These are phyloP conservation scores for Cheumatopsyche charites DNA, from an alignment of 1,140 invertebrate genomes.

Conservation along the genomic window DNA sequence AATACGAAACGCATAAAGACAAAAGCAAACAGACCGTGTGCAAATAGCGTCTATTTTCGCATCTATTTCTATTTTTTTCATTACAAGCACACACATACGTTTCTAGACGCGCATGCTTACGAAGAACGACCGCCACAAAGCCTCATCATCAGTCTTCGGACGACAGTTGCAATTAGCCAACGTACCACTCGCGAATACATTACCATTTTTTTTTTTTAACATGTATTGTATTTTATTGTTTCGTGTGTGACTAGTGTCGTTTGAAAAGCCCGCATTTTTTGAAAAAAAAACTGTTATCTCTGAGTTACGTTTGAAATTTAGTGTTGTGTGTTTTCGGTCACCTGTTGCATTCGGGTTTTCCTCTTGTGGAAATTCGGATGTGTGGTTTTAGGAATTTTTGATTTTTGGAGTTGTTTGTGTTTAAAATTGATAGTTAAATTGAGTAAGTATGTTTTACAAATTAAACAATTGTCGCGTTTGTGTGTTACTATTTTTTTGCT, in stretches of 20 bases:
- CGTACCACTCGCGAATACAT: background rate
- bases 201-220: background rate
- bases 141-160: background rate
- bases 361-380: too few relatives aligned
- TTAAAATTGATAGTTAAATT: too few relatives aligned
- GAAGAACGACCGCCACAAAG: background rate
- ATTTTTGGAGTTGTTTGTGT: too few relatives aligned
- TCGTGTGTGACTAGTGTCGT: too few relatives aligned
- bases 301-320: background rate
- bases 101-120: background rate
- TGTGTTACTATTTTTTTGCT: too few relatives aligned
- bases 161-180: constrained; percentile 13
- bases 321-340: background rate
- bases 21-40: background rate
- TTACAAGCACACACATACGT: background rate
- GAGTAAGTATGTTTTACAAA: too few relatives aligned
- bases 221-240: too few relatives aligned
- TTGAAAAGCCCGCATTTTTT: background rate
- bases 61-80: background rate
- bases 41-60: constrained; percentile 7
- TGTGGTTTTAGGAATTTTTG: too few relatives aligned
- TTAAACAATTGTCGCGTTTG: too few relatives aligned
- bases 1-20: too few relatives aligned
- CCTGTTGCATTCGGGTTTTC: background rate
- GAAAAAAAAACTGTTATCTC: background rate